phyloP scores from a whole-genome alignment of 2,888 invertebrate species.

The Electrophaes corylata region DNA sequence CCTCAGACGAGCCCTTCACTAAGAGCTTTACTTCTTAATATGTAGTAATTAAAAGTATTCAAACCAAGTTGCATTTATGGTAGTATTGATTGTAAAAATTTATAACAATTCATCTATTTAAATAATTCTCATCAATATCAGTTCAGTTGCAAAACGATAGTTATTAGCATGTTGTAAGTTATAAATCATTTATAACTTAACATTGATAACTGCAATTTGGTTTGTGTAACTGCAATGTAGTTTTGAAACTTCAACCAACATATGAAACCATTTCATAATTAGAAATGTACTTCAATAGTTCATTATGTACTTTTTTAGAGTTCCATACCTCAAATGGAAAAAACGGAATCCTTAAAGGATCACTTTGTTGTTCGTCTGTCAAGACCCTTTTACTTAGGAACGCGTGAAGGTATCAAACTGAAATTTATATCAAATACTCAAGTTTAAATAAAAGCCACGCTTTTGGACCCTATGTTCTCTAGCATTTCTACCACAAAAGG shows the following conservation, averaged over 20 bases:
- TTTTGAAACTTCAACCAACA: conserved; percentile 22
- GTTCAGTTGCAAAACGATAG: conserved; percentile 20
- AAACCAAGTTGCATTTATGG: not conserved
- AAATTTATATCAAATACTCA: too few relatives aligned
- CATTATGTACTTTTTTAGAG: too few relatives aligned
- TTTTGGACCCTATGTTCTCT: too few relatives aligned
- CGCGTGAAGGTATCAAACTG: too few relatives aligned
- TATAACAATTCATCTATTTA: not conserved
- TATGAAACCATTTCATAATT: not conserved
- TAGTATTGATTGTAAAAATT: not conserved
- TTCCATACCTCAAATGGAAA: not conserved
- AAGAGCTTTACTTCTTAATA: too few relatives aligned
- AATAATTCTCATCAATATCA: conserved; percentile 11
- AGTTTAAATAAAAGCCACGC: too few relatives aligned
- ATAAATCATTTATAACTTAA: conserved; percentile 24
- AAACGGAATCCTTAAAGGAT: too few relatives aligned
- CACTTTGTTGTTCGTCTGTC: too few relatives aligned
- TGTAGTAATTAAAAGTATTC: not conserved
- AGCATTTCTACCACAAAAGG: too few relatives aligned
- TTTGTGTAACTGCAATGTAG: conserved; percentile 16
- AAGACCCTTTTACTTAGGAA: too few relatives aligned
- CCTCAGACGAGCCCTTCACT: too few relatives aligned
- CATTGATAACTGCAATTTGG: conserved; percentile 28
- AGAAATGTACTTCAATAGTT: not conserved
- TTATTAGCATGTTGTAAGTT: conserved; percentile 12